Base-by-base conservation (phyloP, 2,888 invertebrate species). In the Drosophila mettleri region DNA sequence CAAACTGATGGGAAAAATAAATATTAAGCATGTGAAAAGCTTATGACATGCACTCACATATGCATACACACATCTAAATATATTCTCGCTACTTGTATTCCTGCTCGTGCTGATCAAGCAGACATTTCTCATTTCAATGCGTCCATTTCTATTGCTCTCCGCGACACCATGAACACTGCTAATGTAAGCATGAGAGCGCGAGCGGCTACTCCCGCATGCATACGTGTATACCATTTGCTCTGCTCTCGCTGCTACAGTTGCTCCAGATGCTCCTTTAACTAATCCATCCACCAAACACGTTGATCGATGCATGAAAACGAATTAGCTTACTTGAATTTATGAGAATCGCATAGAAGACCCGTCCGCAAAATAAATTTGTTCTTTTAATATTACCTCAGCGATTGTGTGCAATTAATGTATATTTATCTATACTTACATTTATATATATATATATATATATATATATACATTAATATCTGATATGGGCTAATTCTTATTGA, bases 401-500 rank as follows among this genome's bases (percentile, higher is more conserved):
- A n/a, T 16, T 2, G n/a, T n/a, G n/a, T 4, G 1, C 2, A n/a
- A 36, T 36, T 1, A 18, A 16, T 1, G 2, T 10, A 18, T 38
- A 18, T 18, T 18, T 36, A 36, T 16, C 9, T 3, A 38, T 18
- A 38, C 18, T 10, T 10, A 18, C 0, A 18, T 18, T 18, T 9
- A 38, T 10, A 2, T 8, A 18, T 24, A n/a, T 4, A 43, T 12
- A n/a, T 2, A 24, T 5, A 20, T 8, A 16, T 10, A 43, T 1
- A 8, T 9, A 16, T 3, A 14, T 24, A 20, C 24, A 27, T 10
- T 27, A 29, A 18, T 12, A 7, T n/a, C 38, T 27, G 18, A 18
- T 12, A 7, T n/a, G 29, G 18, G 27, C 5, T 27, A 14, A 1
- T 52, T 20, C 29, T 53, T 38, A 53, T 53, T 43, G 54, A 55